Evolutionary conservation across 2,888 invertebrate species (phyloP).

Genomic region (Calameuta filiformis): DNA sequence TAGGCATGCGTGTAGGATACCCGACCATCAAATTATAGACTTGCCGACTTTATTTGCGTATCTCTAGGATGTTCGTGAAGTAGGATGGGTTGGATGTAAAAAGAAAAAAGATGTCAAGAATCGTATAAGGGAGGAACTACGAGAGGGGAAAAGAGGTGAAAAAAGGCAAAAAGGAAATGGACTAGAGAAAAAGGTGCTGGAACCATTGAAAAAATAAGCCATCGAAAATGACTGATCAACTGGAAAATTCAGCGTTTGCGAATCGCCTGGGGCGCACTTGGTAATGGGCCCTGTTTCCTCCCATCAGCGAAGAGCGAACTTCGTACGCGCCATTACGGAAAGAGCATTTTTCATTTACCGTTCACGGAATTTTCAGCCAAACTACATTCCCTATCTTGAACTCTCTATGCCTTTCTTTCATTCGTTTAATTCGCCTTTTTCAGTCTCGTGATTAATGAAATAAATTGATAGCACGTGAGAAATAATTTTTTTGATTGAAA

Average conservation of each 20-base stretch:
- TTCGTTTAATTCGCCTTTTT: no score
- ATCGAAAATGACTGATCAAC: background rate
- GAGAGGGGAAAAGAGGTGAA: background rate
- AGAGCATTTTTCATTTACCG: background rate
- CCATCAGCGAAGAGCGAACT: background rate
- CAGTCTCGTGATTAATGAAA: no score
- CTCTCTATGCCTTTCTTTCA: no score
- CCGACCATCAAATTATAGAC: no score
- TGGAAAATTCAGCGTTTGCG: constrained; percentile 3
- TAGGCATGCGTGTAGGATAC: no score
- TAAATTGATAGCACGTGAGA: no score
- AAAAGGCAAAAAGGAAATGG: background rate
- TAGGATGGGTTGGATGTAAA: no score
- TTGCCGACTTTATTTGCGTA: no score
- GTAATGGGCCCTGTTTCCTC: background rate
- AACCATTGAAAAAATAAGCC: background rate
- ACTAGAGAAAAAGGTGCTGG: background rate
- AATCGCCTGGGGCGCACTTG: background rate
- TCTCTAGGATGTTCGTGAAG: no score
- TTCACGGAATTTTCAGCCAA: background rate
- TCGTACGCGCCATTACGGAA: background rate
- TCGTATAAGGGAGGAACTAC: background rate
- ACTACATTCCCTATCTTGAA: no score
- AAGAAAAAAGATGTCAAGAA: background rate
- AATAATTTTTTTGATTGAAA: no score